Conservation (phyloP, 2,888 invertebrate genomes). For the Eledone cirrhosa region DNA sequence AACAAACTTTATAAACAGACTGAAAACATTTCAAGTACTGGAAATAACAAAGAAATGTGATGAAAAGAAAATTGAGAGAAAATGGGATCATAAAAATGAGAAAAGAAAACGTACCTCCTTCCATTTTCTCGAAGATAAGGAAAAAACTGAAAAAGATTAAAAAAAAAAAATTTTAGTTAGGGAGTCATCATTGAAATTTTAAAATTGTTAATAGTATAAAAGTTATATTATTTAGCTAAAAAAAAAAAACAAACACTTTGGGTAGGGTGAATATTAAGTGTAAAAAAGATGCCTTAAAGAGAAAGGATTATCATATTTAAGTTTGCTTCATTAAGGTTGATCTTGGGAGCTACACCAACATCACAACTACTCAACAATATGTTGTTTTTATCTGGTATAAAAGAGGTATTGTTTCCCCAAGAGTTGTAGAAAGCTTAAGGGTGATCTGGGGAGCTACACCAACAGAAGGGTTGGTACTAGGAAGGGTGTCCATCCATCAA, state of each 20-base stretch:
- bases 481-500: too few relatives aligned
- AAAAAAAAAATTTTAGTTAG: slow-evolving; percentile 60
- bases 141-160: slow-evolving; percentile 74
- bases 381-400: too few relatives aligned
- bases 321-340: neutral
- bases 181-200: neutral
- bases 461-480: too few relatives aligned
- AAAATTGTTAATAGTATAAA: neutral
- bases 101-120: slow-evolving; percentile 72
- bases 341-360: neutral
- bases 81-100: neutral
- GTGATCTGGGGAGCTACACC: too few relatives aligned
- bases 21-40: too few relatives aligned
- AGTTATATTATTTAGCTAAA: neutral
- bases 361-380: neutral
- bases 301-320: neutral
- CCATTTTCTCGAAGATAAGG: slow-evolving; percentile 97
- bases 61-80: neutral
- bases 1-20: too few relatives aligned
- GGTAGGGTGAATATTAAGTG: too few relatives aligned
- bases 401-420: too few relatives aligned
- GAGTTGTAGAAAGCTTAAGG: too few relatives aligned
- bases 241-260: neutral
- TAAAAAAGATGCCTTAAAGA: too few relatives aligned
- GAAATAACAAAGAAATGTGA: too few relatives aligned